These are phyloP conservation scores for Cassiopea andromeda DNA, from an alignment of 30 jellyfish, hydroid and myxozoan species.

Conservation along the genomic window DNA sequence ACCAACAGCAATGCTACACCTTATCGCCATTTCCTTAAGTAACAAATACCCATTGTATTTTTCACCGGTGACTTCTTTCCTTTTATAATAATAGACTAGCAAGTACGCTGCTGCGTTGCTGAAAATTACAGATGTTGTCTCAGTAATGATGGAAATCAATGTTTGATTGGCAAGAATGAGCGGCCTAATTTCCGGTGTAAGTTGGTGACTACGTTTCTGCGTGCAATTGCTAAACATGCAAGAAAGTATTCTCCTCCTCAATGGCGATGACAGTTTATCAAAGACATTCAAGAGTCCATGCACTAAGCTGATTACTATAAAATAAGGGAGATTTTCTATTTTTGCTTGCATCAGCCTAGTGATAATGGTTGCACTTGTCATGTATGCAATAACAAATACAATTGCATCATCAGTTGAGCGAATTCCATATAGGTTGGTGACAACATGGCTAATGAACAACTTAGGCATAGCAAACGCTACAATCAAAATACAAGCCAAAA, in stretches of 20 bases:
- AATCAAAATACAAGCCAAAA: constrained; percentile 1
- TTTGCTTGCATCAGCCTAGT: constrained; percentile 34
- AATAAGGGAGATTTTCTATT: constrained; percentile 1
- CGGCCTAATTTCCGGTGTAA: neutral
- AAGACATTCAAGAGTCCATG: constrained; percentile 34
- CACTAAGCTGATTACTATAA: constrained; percentile 35
- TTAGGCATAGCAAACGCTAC: constrained; percentile 24
- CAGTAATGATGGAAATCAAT: constrained; percentile 14
- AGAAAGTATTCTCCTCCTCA: neutral
- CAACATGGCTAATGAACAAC: neutral
- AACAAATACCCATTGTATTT: constrained; percentile 13
- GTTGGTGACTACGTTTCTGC: neutral
- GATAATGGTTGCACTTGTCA: neutral
- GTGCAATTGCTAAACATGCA: neutral
- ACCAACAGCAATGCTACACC: constrained; percentile 2
- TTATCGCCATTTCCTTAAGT: neutral
- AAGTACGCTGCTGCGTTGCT: constrained; percentile 21
- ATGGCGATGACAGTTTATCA: constrained; percentile 34
- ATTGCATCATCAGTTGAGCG: neutral
- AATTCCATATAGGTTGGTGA: neutral
- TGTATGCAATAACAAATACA: neutral
- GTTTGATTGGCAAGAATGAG: constrained; percentile 27
- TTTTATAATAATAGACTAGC: constrained; percentile 2
- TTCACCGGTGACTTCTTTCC: constrained; percentile 10
- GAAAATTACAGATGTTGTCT: constrained; percentile 12